These are phyloP conservation scores for Myripristis murdjan DNA, from an alignment of 2,797 vertebrate species.

Conservation along the genomic window DNA sequence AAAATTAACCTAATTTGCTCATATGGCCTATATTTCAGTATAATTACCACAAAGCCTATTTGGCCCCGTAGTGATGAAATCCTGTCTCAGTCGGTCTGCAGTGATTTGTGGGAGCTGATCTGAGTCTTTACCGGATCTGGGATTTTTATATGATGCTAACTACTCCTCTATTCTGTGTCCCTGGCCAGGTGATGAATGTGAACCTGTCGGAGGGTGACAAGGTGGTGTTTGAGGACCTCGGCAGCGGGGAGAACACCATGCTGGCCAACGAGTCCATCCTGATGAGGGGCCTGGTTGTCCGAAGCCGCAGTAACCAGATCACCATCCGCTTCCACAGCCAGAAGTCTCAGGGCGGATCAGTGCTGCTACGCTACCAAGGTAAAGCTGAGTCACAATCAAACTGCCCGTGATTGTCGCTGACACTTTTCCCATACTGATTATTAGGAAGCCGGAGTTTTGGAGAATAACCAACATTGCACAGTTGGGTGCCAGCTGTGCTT, in stretches of 20 bases:
- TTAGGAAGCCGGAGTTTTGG: too few species aligned
- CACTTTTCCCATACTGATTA: too few species aligned
- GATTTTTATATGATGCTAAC: neutral
- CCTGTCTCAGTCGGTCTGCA: too few species aligned
- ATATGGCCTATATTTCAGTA: too few species aligned
- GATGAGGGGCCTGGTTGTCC: slow-evolving; percentile 91
- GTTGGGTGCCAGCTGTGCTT: too few species aligned
- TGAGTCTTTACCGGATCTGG: neutral
- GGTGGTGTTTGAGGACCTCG: slow-evolving; percentile 88
- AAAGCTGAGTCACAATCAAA: slow-evolving; percentile 27
- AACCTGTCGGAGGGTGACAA: slow-evolving; percentile 91
- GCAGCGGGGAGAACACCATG: slow-evolving; percentile 85
- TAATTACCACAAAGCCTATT: too few species aligned
- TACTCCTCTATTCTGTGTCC: slow-evolving; percentile 15
- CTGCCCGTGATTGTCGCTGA: too few species aligned
- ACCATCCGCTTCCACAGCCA: slow-evolving; percentile 89
- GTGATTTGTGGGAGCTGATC: too few species aligned
- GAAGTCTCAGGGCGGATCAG: slow-evolving; percentile 82
- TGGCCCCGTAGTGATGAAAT: too few species aligned
- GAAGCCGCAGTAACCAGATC: slow-evolving; percentile 93
- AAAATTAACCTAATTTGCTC: too few species aligned
- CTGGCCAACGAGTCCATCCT: slow-evolving; percentile 95
- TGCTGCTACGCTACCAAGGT: slow-evolving; percentile 94
- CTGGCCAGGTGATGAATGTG: slow-evolving; percentile 91
- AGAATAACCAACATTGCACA: too few species aligned